Conservation (phyloP, 2,113 vertebrate species). For the Bubo bubo region DNA sequence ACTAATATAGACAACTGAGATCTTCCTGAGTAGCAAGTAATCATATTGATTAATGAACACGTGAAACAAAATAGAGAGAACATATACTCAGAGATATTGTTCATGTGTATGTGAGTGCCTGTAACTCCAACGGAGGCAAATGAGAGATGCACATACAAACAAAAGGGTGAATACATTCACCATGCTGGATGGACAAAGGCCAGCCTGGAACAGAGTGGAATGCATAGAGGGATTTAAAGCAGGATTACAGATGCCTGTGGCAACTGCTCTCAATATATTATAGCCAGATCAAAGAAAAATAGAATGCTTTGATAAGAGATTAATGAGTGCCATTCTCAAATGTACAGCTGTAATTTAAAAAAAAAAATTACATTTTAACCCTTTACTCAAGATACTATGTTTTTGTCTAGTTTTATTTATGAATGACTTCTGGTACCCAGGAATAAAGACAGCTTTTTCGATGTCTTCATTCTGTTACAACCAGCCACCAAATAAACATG, state of each 20-base stretch:
- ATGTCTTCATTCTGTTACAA: background rate
- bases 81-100: background rate
- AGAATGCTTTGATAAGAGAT: conserved; percentile 39
- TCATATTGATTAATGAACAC: background rate
- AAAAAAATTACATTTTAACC: background rate
- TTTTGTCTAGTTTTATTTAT: background rate
- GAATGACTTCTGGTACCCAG: background rate
- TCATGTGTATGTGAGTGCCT: background rate
- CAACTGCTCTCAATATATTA: conserved; percentile 19
- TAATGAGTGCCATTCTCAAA: conserved; percentile 4
- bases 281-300: conserved; percentile 49
- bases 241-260: conserved; percentile 33
- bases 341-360: background rate
- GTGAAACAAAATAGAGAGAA: background rate
- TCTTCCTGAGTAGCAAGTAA: background rate
- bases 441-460: background rate
- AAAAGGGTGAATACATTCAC: background rate
- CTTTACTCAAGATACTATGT: background rate
- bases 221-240: conserved; percentile 10
- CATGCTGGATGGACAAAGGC: background rate
- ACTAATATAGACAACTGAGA: background rate
- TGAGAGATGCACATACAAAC: background rate
- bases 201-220: background rate
- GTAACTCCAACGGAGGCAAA: background rate
- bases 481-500: background rate